Percentiles rank a stretch among this genome's conserved stretches.
These are phyloP conservation scores for Perdita meconis DNA, from an alignment of 2,888 invertebrate species.

Conservation along the genomic window DNA sequence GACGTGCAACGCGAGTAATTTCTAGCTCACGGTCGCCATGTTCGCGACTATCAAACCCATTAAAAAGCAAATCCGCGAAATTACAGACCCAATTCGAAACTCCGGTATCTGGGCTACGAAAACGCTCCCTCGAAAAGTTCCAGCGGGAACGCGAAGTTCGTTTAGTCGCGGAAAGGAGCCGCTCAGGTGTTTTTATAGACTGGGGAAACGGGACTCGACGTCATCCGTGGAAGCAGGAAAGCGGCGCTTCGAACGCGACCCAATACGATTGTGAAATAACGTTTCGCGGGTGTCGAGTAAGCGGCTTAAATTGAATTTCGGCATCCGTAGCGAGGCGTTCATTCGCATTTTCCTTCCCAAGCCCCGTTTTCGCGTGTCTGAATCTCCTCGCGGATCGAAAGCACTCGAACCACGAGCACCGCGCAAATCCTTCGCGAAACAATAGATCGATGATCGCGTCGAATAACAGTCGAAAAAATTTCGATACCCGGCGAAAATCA, in stretches of 20 bases:
- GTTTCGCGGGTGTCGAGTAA: conserved; percentile 50
- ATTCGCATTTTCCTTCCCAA: background rate
- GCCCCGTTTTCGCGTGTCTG: background rate
- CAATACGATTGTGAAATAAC: conserved; percentile 50
- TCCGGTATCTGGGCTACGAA: too few species aligned
- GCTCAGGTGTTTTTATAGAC: background rate
- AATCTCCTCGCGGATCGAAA: background rate
- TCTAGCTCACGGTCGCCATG: too few species aligned
- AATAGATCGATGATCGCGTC: too few species aligned
- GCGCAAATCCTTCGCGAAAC: too few species aligned
- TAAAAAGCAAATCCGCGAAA: too few species aligned
- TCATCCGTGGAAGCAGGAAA: conserved; percentile 19
- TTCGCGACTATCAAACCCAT: too few species aligned
- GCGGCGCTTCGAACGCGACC: conserved; percentile 27
- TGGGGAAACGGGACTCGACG: background rate
- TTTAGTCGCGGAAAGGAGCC: background rate
- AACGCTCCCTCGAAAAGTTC: too few species aligned
- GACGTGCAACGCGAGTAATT: background rate
- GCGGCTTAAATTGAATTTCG: conserved; percentile 53
- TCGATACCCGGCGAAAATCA: too few species aligned
- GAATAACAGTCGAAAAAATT: too few species aligned
- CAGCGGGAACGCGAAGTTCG: background rate
- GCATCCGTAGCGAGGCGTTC: conserved; percentile 1
- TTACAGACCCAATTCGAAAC: too few species aligned
- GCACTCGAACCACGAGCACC: background rate